Base-by-base conservation (phyloP, 2,113 vertebrate species). In the Tamias sibiricus region DNA sequence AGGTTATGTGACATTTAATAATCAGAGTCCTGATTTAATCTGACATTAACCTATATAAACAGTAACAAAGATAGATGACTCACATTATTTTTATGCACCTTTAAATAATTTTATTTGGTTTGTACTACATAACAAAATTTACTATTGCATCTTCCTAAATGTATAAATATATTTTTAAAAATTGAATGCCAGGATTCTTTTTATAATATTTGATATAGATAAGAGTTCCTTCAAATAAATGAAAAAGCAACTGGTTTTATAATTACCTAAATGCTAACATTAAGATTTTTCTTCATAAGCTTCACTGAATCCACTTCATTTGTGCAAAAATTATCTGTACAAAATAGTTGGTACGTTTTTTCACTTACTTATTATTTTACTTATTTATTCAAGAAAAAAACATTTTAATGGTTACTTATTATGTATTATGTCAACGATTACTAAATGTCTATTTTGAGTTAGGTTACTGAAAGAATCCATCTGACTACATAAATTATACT, bases 1-100 rank as follows among this genome's bases (percentile, higher is more conserved):
- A 77, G 26, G 20, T 54, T 77, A 54, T 26, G 9, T 35, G 40
- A 88, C 35, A 68, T 66, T 94, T 83, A 69, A 85, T 85, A 77
- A 84, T 77, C 32, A 85, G 28, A 14, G 37, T 59, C 8, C 24
- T 77, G 32, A 19, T 57, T 66, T 83, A 59, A 77, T 84, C 4
- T 68, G 37, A 84, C 26, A 84, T 90, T 69, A 84, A n/a, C 37
- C 32, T 94, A 37, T 7, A 84, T 37, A 69, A 81, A 77, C 20
- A n/a, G 3, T 22, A 69, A 87, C 32, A 83, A 49, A 79, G 30
- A 84, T 24, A 54, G 2, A 47, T 30, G 40, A n/a, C 7, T 89
- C 24, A 52, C 11, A 40, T 90, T 52, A 77, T 52, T 64, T 84
- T 59, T 64, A 9, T 44, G 13, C 24, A 62, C 30, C 26, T 71